Conservation (phyloP, 2,113 vertebrate genomes). For the Casuarius casuarius region DNA sequence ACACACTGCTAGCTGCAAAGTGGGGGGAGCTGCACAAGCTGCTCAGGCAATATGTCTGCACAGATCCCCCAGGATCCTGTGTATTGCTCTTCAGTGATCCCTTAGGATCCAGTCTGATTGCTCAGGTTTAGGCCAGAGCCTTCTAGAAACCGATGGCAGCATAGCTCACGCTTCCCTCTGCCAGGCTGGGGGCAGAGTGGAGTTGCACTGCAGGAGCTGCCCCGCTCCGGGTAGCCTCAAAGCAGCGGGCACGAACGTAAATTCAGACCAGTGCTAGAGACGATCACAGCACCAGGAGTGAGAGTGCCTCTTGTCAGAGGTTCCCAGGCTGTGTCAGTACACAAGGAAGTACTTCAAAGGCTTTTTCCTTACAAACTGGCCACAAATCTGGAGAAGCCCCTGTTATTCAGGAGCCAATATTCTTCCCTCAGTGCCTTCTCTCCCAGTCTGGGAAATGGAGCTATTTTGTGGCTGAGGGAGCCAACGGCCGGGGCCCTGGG, state of each 20-base stretch:
- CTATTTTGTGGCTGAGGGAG: not conserved
- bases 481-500: not conserved
- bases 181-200: not conserved
- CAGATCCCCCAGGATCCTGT: constrained; percentile 18
- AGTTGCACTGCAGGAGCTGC: not conserved
- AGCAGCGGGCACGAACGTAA: fast-evolving
- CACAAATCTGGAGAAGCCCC: not conserved
- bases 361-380: not conserved
- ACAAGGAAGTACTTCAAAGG: not conserved
- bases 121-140: not conserved
- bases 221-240: fast-evolving
- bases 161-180: not conserved
- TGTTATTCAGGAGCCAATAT: not conserved
- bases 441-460: not conserved
- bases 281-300: not conserved
- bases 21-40: constrained; percentile 35
- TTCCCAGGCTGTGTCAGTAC: not conserved
- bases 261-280: not conserved
- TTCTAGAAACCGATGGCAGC: not conserved
- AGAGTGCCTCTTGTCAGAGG: not conserved
- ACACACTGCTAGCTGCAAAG: not conserved
- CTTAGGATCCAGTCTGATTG: constrained; percentile 1
- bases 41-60: constrained; percentile 36
- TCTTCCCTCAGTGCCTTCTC: not conserved
- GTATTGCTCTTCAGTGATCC: not conserved